A percentile compares a stretch with the other conserved stretches of the same genome.
phyloP scores from a whole-genome alignment of 2,797 vertebrate species.

The Natrix natrix region DNA sequence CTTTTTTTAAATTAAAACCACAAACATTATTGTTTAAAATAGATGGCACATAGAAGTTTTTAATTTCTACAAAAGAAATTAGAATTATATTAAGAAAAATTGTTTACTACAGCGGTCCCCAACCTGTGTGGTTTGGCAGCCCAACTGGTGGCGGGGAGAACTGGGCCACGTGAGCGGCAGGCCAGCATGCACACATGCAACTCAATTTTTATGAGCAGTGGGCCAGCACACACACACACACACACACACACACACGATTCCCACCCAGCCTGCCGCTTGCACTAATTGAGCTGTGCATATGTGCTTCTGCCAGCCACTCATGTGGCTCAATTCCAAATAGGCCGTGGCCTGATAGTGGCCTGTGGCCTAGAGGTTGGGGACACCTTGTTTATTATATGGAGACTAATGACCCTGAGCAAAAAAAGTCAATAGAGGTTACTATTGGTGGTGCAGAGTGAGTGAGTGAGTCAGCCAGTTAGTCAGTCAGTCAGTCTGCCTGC shows the following conservation, averaged over 20 bases:
- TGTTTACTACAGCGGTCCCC: not conserved
- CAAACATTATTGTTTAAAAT: not conserved
- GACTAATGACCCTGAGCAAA: not conserved
- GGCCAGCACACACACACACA: fast-evolving
- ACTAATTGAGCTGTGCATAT: not conserved
- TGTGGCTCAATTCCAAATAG: not conserved
- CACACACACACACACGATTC: not conserved
- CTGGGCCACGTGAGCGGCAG: not conserved
- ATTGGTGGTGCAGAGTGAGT: not conserved
- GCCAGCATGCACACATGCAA: not conserved
- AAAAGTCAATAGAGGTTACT: not conserved
- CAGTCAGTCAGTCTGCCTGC: fast-evolving
- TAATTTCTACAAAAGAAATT: not conserved
- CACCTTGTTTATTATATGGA: not conserved
- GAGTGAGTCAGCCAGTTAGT: not conserved
- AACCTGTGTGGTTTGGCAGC: not conserved
- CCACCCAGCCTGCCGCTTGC: not conserved
- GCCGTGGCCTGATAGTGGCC: too few relatives aligned
- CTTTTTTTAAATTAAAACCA: not conserved
- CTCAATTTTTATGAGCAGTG: not conserved
- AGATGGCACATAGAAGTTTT: not conserved
- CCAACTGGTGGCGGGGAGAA: not conserved
- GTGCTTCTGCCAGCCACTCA: not conserved
- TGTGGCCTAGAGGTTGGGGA: not conserved
- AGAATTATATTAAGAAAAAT: not conserved